These are phyloP conservation scores for Artibeus lituratus DNA, from an alignment of 2,797 vertebrate species.

Conservation along the genomic window DNA sequence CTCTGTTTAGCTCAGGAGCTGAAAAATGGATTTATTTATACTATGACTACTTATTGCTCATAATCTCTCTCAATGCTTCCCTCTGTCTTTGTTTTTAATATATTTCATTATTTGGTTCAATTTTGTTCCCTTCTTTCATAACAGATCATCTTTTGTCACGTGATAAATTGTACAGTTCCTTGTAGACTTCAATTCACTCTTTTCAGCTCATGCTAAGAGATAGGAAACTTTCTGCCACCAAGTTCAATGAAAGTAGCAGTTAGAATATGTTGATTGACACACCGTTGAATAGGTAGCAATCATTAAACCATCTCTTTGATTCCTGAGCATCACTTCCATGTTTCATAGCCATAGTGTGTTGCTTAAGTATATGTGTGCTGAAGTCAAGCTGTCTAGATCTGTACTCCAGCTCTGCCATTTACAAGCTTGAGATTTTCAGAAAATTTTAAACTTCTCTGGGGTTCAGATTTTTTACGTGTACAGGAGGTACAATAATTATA, in stretches of 20 bases:
- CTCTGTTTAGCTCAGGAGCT: not conserved
- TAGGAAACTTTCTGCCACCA: not conserved
- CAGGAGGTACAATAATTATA: not conserved
- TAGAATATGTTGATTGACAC: not conserved
- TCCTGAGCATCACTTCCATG: not conserved
- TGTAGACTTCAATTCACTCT: not conserved
- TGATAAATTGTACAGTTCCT: not conserved
- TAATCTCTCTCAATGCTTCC: not conserved
- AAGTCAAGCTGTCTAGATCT: not conserved
- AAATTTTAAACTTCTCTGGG: not conserved
- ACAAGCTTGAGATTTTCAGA: not conserved
- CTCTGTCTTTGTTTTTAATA: not conserved
- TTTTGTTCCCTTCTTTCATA: not conserved
- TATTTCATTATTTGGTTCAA: not conserved
- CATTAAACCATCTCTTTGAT: not conserved
- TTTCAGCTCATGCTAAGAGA: not conserved
- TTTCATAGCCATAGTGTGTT: not conserved
- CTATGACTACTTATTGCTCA: not conserved
- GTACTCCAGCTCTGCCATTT: not conserved
- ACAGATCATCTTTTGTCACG: not conserved
- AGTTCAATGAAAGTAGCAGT: not conserved
- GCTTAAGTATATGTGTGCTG: not conserved
- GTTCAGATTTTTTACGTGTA: not conserved
- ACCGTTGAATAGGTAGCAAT: not conserved
- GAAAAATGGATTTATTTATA: not conserved